A percentile compares a stretch with the other conserved stretches of the same genome.
Conservation (phyloP, 2,113 vertebrate genomes). For the Diphyllodes magnificus region DNA sequence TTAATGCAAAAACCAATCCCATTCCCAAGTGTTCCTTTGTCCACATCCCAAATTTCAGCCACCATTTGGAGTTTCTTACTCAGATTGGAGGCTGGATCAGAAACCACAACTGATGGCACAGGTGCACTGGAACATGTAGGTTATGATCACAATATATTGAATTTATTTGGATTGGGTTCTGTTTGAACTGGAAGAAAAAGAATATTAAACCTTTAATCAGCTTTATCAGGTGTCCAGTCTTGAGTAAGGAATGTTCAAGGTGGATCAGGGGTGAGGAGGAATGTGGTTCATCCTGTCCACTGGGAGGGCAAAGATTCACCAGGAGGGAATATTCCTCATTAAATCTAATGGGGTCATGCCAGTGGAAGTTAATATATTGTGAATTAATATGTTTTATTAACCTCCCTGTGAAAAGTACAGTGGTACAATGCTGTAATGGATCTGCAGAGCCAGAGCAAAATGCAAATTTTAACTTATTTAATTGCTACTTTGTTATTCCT, state of each 20-base stretch:
- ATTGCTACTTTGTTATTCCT: not conserved
- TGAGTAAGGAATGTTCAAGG: not conserved
- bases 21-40: not conserved
- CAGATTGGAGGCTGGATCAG: not conserved
- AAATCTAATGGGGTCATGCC: not conserved
- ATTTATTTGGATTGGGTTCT: not conserved
- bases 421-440: not conserved
- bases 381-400: not conserved
- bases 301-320: not conserved
- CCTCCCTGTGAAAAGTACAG: not conserved
- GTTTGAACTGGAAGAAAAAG: not conserved
- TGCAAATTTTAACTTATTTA: not conserved
- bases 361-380: not conserved
- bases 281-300: not conserved
- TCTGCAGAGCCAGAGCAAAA: not conserved
- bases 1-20: not conserved
- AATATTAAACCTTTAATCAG: not conserved
- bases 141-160: not conserved
- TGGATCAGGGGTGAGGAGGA: not conserved
- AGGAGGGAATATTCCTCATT: not conserved
- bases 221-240: not conserved
- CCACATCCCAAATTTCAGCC: not conserved
- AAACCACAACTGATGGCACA: not conserved
- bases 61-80: not conserved
- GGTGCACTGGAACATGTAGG: fast-evolving